Percentiles rank a stretch among this genome's conserved stretches.
These are phyloP conservation scores for Entomyzon cyanotis DNA, from an alignment of 2,113 vertebrate species.

Conservation along the genomic window DNA sequence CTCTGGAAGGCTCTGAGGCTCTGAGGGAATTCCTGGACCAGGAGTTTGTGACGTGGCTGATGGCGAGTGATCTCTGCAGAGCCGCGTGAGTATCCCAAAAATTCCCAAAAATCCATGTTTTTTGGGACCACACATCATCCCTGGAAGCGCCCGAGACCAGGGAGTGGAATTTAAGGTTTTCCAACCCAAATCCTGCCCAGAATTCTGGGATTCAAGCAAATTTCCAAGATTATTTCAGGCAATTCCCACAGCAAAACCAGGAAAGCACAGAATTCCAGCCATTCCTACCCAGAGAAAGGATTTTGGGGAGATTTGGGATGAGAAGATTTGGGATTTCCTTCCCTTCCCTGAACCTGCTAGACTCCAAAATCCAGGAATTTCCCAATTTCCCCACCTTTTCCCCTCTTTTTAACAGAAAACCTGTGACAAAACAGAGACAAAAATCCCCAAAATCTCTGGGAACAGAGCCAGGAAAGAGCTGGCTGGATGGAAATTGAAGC, in stretches of 20 bases:
- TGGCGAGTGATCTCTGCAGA: slow-evolving; percentile 33
- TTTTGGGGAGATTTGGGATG: background rate
- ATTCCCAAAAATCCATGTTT: background rate
- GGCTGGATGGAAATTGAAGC: rapidly evolving
- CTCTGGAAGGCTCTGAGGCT: background rate
- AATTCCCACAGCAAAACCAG: background rate
- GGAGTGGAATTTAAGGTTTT: background rate
- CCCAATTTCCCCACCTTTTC: background rate
- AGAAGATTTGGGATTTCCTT: too few relatives aligned
- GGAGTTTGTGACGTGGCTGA: slow-evolving; percentile 21
- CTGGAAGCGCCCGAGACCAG: background rate
- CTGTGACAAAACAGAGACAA: background rate
- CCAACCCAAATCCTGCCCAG: background rate
- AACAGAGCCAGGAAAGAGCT: background rate
- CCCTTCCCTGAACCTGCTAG: too few relatives aligned
- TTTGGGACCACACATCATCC: background rate
- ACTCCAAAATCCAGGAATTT: too few relatives aligned
- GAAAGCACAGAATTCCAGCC: too few relatives aligned
- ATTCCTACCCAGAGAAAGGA: background rate
- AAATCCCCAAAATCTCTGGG: background rate
- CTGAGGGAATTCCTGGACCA: background rate
- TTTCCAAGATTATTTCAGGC: background rate
- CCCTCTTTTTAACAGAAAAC: background rate
- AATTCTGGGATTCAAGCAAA: background rate
- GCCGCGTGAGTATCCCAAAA: background rate